These are phyloP conservation scores for Tipula confusa DNA, from an alignment of 2,888 invertebrate species.

Conservation along the genomic window DNA sequence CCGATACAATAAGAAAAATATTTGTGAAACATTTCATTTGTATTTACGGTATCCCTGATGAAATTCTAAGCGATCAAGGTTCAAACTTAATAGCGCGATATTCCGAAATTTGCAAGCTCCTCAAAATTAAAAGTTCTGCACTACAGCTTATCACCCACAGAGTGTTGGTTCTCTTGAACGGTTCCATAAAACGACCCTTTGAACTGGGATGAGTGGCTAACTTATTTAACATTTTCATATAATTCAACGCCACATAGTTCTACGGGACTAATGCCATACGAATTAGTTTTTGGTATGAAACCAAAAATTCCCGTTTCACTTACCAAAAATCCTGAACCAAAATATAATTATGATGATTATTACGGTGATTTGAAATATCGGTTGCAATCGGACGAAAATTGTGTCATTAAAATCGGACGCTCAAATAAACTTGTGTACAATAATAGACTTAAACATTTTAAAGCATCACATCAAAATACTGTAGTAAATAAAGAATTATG, in stretches of 20 bases:
- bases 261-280: conserved; percentile 7
- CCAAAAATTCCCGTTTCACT: neutral
- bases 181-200: neutral
- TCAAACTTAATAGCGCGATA: neutral
- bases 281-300: too few relatives aligned
- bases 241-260: conserved; percentile 10
- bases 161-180: conserved; percentile 5
- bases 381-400: neutral
- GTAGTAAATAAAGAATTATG: too few relatives aligned
- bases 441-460: neutral
- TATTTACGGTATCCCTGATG: too few relatives aligned
- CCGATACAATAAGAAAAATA: neutral
- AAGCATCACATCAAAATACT: too few relatives aligned
- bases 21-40: neutral
- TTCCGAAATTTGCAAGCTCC: neutral
- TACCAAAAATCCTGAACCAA: neutral
- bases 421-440: neutral
- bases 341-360: neutral
- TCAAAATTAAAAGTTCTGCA: conserved; percentile 25
- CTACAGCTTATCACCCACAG: conserved; percentile 30
- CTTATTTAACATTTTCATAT: neutral
- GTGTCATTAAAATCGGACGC: neutral
- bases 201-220: neutral
- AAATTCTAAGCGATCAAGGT: too few relatives aligned
- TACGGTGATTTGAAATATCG: neutral